Evolutionary conservation across 2,888 invertebrate species (phyloP), one percentile per base, ranked within the genome.

Genomic region (Myopa tessellatipennis): DNA sequence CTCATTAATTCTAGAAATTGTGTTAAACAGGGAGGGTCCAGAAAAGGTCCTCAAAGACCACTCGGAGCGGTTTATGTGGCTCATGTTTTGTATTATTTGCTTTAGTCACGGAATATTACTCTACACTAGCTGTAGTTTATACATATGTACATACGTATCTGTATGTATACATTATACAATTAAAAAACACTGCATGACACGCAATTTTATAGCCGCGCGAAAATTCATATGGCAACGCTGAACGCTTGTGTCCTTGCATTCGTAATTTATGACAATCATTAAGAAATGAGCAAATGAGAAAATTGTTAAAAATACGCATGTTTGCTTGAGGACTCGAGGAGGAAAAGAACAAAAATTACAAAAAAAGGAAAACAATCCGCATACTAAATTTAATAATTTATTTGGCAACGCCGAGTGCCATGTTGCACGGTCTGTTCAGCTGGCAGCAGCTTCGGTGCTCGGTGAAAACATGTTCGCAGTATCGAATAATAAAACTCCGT

Each of bases 161-260:
- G 45, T 10, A 10, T 45, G 10, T 34, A 34, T 34, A 10, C 3
- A 38, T 38, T 38, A 36, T 3, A 12, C 34, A 34, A 8, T 7
- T 34, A 65, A 12, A 14, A 65, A 61, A 40, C 36, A 58, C 34
- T 50, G 14, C 72, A 73, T 73, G 72, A 61, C 72, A 73, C 61
- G 72, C 72, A 73, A 71, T 61, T 73, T 73, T 61, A 45, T 73
- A 58, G 58, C 60, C 72, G 61, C 72, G 60, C 60, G 72, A 73
- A 73, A 61, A 40, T 61, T 45, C 70, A 55, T 45, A 60, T 58
- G 50, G 38, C 61, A 65, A 38, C 65, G 34, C 38, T 38, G 34
- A 6, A 16, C 8, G 61, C 61, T 26, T 14, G 18, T 45, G 12
- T 45, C 40, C 45, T 61, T 50, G 65, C 26, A n/a, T 61, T 61